phyloP scores from a whole-genome alignment of 2,888 invertebrate genomes.

The Synergus itoensis region DNA sequence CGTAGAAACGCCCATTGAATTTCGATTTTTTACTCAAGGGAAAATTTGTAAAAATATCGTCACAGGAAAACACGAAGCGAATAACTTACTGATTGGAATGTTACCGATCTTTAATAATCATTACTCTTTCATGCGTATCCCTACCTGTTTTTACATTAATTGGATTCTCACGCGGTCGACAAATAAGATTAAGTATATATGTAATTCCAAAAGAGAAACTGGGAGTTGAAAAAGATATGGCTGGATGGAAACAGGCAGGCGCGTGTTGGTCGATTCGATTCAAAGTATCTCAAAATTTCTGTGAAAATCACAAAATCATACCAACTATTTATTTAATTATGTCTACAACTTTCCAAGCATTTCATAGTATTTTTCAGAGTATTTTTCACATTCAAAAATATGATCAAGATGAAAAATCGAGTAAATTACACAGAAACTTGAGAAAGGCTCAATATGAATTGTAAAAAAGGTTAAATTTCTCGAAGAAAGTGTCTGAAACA shows the following conservation, averaged over 20 bases:
- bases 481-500: not conserved
- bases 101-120: not conserved
- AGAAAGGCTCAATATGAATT: not conserved
- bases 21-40: too few relatives aligned
- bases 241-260: not conserved
- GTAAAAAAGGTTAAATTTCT: not conserved
- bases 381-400: not conserved
- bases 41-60: not conserved
- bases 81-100: not conserved
- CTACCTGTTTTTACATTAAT: not conserved
- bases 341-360: too few relatives aligned
- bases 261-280: not conserved
- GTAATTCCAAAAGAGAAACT: not conserved
- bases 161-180: not conserved
- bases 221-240: not conserved
- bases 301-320: not conserved
- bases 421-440: not conserved
- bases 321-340: not conserved
- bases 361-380: not conserved
- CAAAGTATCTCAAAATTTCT: not conserved
- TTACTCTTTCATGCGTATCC: not conserved
- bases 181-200: not conserved
- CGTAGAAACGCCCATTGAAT: too few relatives aligned
- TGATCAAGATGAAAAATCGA: not conserved
- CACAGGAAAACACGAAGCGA: not conserved